phyloP scores from a whole-genome alignment of 2,888 invertebrate species.

The Horisme vitalbata region DNA sequence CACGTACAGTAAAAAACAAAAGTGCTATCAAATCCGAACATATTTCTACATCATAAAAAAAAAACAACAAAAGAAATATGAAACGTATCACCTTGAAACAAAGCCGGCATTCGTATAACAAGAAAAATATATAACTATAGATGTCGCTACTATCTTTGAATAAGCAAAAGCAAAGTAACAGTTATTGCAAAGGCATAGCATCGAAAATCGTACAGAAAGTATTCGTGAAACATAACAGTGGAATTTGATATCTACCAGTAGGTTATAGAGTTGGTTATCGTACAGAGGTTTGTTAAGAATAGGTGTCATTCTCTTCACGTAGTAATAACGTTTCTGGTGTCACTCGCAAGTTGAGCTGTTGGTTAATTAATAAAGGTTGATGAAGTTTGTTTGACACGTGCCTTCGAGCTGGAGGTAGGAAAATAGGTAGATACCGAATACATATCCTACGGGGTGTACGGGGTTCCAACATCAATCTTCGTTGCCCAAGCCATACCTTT shows the following conservation, averaged over 20 bases:
- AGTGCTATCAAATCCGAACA: conserved; percentile 8
- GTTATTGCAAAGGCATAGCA: background rate
- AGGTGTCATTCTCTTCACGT: conserved; percentile 28
- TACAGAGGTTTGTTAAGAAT: conserved; percentile 1
- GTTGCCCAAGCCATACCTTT: too few species aligned
- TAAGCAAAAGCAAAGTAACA: background rate
- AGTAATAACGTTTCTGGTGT: conserved; percentile 24
- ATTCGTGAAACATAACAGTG: background rate
- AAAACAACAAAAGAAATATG: background rate
- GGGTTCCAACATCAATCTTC: too few species aligned
- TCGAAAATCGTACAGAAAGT: background rate
- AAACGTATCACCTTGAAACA: background rate
- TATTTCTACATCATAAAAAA: conserved; percentile 1
- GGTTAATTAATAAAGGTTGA: conserved; percentile 22
- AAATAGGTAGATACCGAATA: too few species aligned
- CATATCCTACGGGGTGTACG: too few species aligned
- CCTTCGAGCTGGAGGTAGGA: background rate
- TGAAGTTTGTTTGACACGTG: conserved; percentile 10
- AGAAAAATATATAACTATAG: background rate
- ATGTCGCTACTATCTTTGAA: background rate
- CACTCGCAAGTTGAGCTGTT: conserved; percentile 19
- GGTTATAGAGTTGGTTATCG: conserved; percentile 6
- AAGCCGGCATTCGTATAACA: background rate
- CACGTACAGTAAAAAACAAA: conserved; percentile 24
- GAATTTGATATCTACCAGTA: background rate